Evolutionary conservation across 2,797 vertebrate genomes (phyloP).

Genomic region (Nyctibius grandis): DNA sequence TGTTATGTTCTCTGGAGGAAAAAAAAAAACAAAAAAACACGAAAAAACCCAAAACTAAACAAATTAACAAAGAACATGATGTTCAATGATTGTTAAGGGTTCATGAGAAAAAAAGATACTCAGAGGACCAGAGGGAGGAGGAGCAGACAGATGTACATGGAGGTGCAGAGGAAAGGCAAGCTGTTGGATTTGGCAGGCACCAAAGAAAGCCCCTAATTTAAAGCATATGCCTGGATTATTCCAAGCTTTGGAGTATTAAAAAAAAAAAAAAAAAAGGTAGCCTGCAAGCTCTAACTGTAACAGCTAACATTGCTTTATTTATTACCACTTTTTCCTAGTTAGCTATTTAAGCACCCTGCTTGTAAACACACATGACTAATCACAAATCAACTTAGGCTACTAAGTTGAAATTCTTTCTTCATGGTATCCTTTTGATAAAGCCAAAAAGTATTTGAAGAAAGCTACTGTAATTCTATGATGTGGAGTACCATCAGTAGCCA

Average conservation of each 20-base stretch:
- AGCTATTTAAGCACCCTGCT: background rate
- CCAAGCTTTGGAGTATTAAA: background rate
- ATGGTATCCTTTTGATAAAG: background rate
- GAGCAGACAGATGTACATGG: fast-evolving
- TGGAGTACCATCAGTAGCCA: background rate
- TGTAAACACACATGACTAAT: background rate
- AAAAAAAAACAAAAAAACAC: background rate
- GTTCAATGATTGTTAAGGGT: background rate
- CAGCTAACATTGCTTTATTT: background rate
- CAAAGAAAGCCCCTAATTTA: background rate
- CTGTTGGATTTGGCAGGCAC: background rate
- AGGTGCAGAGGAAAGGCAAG: background rate
- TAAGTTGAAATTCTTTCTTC: background rate
- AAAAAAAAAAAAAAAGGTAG: background rate
- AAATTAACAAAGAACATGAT: background rate
- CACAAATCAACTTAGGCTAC: background rate
- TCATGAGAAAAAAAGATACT: background rate
- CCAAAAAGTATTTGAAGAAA: background rate
- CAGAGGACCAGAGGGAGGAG: background rate
- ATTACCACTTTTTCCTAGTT: background rate
- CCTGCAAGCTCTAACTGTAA: background rate
- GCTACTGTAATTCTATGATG: background rate
- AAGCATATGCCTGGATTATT: background rate
- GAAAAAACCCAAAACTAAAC: background rate
- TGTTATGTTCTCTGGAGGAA: background rate